phyloP scores from a whole-genome alignment of 2,113 vertebrate species.

The Cephalopholis sonnerati region DNA sequence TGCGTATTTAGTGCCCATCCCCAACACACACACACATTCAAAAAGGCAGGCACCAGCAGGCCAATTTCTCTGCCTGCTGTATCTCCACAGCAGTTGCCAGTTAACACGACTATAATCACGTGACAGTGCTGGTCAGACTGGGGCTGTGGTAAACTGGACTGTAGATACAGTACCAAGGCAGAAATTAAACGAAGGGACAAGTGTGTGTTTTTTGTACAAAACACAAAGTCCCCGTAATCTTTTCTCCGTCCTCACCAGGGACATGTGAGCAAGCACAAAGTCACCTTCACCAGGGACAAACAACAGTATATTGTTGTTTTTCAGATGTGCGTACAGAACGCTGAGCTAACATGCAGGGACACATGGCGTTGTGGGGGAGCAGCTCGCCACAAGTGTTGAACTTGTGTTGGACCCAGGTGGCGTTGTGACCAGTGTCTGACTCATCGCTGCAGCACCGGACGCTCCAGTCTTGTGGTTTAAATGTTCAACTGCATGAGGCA shows the following conservation, averaged over 20 bases:
- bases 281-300: constrained; percentile 40
- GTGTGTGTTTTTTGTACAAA: constrained; percentile 45
- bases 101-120: constrained; percentile 41
- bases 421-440: constrained; percentile 61
- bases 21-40: constrained; percentile 1
- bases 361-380: constrained; percentile 49
- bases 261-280: constrained; percentile 20
- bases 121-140: constrained; percentile 23
- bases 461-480: constrained; percentile 52
- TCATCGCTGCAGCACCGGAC: constrained; percentile 68
- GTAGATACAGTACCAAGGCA: constrained; percentile 16
- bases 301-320: constrained; percentile 29
- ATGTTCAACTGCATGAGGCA: constrained; percentile 32
- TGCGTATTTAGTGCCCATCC: constrained; percentile 42
- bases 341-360: constrained; percentile 42
- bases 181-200: constrained; percentile 32
- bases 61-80: constrained; percentile 9
- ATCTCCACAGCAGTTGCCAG: constrained; percentile 21
- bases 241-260: constrained; percentile 14
- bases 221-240: constrained; percentile 48
- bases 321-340: constrained; percentile 26
- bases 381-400: constrained; percentile 61
- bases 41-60: constrained; percentile 7
- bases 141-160: constrained; percentile 16
- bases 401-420: constrained; percentile 65